These are phyloP conservation scores for Sericinus montela DNA, from an alignment of 2,888 invertebrate genomes.

Conservation along the genomic window DNA sequence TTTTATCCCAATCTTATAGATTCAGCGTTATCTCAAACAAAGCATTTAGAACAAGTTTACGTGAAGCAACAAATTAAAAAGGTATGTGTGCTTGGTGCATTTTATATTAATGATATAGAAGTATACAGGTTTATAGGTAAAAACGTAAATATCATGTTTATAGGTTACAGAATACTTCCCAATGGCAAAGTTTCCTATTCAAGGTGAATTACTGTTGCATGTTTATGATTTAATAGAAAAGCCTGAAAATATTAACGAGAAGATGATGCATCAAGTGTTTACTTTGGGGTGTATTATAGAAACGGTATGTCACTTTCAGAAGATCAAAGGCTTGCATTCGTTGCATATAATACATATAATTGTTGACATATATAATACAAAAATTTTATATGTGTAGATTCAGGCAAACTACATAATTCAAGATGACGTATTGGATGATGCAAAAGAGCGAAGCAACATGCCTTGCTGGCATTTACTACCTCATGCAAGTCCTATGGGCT, in stretches of 20 bases:
- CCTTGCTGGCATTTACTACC: slow-evolving; percentile 6
- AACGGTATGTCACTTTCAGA: background rate
- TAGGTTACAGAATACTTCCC: background rate
- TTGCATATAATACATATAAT: no score
- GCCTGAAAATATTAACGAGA: background rate
- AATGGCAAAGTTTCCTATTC: background rate
- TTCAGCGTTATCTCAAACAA: background rate
- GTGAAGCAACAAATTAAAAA: background rate
- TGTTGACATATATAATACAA: no score
- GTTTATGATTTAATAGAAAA: background rate
- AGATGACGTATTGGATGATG: slow-evolving; percentile 4
- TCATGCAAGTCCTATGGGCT: background rate
- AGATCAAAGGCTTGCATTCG: background rate
- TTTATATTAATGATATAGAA: background rate
- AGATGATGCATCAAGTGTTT: background rate
- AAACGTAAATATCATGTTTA: background rate
- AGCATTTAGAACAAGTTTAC: background rate
- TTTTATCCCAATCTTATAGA: background rate
- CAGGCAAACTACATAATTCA: background rate
- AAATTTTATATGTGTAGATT: background rate
- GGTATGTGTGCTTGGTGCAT: background rate
- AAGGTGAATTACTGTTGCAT: background rate
- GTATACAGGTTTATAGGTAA: background rate
- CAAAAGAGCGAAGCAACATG: background rate
- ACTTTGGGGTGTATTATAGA: background rate